Conservation (phyloP, 1,140 invertebrate genomes). For the Drosophila orosa region DNA sequence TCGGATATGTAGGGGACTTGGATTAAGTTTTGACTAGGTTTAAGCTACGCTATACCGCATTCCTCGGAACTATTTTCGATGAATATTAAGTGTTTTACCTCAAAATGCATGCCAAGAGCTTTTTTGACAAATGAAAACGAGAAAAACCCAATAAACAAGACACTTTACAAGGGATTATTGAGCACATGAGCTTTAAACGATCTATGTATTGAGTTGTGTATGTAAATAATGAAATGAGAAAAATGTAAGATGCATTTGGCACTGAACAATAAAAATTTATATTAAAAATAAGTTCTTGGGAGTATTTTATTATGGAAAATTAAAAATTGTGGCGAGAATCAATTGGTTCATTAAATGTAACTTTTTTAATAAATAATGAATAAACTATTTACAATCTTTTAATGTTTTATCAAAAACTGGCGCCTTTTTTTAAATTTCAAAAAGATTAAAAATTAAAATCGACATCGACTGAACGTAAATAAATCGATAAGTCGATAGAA, state of each 20-base stretch:
- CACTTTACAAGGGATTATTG: slow-evolving; percentile 17
- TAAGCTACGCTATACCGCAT: slow-evolving; percentile 36
- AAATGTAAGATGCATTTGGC: slow-evolving; percentile 26
- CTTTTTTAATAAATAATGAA: no score
- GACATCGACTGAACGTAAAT: not conserved
- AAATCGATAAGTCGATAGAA: not conserved
- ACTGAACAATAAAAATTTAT: slow-evolving; percentile 7
- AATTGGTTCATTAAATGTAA: not conserved
- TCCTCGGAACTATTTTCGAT: slow-evolving; percentile 37
- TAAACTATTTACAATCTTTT: no score
- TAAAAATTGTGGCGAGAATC: not conserved
- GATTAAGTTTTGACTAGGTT: slow-evolving; percentile 33
- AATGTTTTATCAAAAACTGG: no score
- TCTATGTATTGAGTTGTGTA: slow-evolving; percentile 24
- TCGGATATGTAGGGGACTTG: slow-evolving; percentile 24
- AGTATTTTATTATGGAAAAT: not conserved
- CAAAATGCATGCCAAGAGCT: slow-evolving; percentile 25
- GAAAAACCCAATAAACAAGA: slow-evolving; percentile 32
- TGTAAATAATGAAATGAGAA: slow-evolving; percentile 43
- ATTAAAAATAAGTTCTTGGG: not conserved
- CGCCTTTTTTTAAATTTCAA: no score
- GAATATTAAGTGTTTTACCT: slow-evolving; percentile 53
- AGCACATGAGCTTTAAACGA: slow-evolving; percentile 19
- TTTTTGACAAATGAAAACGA: slow-evolving; percentile 35
- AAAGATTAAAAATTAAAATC: not conserved